Evolutionary conservation across 2,888 invertebrate species (phyloP), one percentile per base, ranked within the genome.

Genomic region (Spilosoma lubricipeda): DNA sequence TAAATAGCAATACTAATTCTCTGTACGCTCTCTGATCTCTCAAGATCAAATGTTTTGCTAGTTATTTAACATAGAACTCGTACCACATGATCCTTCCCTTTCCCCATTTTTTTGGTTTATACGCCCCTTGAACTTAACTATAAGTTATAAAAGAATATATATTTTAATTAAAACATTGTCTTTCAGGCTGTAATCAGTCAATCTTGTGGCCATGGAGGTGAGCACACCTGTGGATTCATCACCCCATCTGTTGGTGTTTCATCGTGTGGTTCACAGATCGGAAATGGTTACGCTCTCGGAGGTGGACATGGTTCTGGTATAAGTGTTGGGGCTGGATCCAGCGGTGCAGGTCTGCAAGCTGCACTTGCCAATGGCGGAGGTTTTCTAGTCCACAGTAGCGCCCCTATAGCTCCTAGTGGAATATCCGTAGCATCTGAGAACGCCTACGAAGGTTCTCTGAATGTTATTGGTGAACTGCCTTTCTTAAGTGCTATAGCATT

Each of bases 361-460:
- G 0, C 88, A 87, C 70, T 71, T 80, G n/a, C 70, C n/a, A 82
- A 77, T 63, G 85, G 87, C 65, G 66, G 72, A 18, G 13, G 20
- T 15, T 30, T 86, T 18, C 71, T 79, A 30, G 66, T 75, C 15
- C 5, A 8, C 23, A 73, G 73, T 42, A n/a, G 5, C 13, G 3
- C 73, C 1, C 3, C 65, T 7, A 18, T 52, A 9, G 45, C 66
- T 11, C 90, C 90, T 0, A 81, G 76, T 20, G 86, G 86, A 20
- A 71, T 91, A 13, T 80, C 86, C 39, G 85, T 89, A 8, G 70
- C 81, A 7, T 90, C 90, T 18, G 90, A 91, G 74, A 89, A 88
- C 74, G 81, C 33, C n/a, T 88, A 86, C 68, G 82, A 84, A 45
- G 90, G 89, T 2, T 20, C 72, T 30, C 64, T 90, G 30, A 45